Evolutionary conservation across 1,140 invertebrate species (phyloP), one percentile per base, ranked within the genome.

Genomic region (Trichonephila inaurata): DNA sequence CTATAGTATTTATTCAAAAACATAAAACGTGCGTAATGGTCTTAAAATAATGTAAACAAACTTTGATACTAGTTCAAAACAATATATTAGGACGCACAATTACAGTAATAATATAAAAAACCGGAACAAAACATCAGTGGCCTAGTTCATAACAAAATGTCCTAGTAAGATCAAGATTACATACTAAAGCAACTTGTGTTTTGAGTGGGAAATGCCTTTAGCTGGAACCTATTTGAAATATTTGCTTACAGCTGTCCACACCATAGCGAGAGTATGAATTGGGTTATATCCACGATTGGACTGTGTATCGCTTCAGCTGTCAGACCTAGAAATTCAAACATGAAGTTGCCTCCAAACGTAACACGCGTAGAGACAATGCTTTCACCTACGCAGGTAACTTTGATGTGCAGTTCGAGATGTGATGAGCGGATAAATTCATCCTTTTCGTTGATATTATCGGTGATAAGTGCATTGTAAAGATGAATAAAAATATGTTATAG

Each of bases 221-320:
- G 7, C 24, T 58, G n/a, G 18, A 83, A 60, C 24, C 3, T n/a
- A 58, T 7, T 8, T 58, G 44, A 44, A 58, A 60, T 83, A 83
- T 83, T 83, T 83, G 44, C 82, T 10, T 51, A 19, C 82, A 60
- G 82, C 82, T 58, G 82, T 60, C 51, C 8, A 83, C 82, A 60
- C 40, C 7, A 60, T 12, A 5, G 19, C 40, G 19, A 4, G 21
- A 83, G 8, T 83, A 60, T 12, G 14, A 87, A 64, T 28, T 87
- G 61, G 85, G 85, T 64, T 87, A 58, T 86, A n/a, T 86, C 83
- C 33, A 58, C 51, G 18, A 19, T 14, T 19, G 28, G 51, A 28
- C 24, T 6, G 33, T 6, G 33, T 28, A 18, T 64, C 40, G 19
- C 6, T 16, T 87, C 85, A 87, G 60, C 85, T 87, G 85, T 16